Evolutionary conservation across 2,888 invertebrate genomes (phyloP), one percentile per base, ranked within the genome.

Genomic region (Ectobius pallidus): DNA sequence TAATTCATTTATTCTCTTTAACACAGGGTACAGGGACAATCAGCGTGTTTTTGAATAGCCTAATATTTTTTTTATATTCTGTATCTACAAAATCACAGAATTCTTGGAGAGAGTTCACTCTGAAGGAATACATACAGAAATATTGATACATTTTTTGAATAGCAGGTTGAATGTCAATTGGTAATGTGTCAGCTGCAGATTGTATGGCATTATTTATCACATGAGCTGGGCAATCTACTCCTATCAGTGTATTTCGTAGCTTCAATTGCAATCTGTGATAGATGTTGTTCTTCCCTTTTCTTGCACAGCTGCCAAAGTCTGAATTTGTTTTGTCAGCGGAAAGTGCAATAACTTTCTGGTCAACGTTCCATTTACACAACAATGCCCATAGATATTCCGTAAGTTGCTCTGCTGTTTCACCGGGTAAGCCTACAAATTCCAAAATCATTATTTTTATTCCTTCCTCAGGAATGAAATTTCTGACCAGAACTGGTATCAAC

Each of bases 121-220:
- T 52, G 52, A 52, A 6, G 25, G 20, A 61, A 30, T 27, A 73
- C 58, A 71, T 61, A 27, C 75, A 76, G 70, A 77, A 78, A 73
- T 75, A 75, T 42, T 77, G 76, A 44, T 63, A 78, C 32, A 77
- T 63, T 75, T 78, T 78, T 27, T 76, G 34, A 32, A 77, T 72
- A 34, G 77, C 68, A 20, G 74, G 52, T 71, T 79, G 77, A n/a
- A 77, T 58, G 42, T 78, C 77, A 32, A 79, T 73, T 61, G 74
- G 70, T 30, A 61, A 30, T 61, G 61, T 30, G 20, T 61, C 27
- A 30, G 61, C 61, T 61, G 34, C 27, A 3, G 61, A 16, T 25
- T 61, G 61, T 16, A 61, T 61, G 14, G 27, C 30, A 30, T 30
- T 61, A 20, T 61, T 25, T n/a, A 61, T 25, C 16, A 61, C 25